A percentile compares a stretch with the other conserved stretches of the same genome.
These are phyloP conservation scores for Stenolophus ochropezus DNA, from an alignment of 2,888 invertebrate genomes.

Conservation along the genomic window DNA sequence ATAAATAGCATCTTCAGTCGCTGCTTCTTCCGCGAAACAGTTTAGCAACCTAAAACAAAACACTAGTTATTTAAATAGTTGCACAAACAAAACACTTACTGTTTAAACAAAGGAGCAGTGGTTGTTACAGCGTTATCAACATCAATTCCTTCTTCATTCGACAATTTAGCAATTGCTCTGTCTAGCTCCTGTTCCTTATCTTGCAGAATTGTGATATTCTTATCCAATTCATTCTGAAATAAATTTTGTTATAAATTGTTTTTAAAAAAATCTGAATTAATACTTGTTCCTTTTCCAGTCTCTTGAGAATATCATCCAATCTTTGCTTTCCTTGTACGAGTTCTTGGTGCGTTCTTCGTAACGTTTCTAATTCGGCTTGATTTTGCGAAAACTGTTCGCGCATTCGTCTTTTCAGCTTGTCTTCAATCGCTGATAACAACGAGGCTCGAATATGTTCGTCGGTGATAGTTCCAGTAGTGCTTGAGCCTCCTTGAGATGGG, in stretches of 20 bases:
- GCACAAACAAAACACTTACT: slow-evolving; percentile 76
- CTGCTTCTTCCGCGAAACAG: slow-evolving; percentile 98
- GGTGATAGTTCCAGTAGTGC: slow-evolving; percentile 87
- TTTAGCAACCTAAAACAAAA: slow-evolving; percentile 83
- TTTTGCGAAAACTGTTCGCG: slow-evolving; percentile 93
- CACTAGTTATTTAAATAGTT: too few relatives aligned
- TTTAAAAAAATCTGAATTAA: slow-evolving; percentile 38
- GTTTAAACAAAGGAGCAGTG: slow-evolving; percentile 95
- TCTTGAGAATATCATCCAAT: slow-evolving; percentile 85
- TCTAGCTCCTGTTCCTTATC: slow-evolving; percentile 92
- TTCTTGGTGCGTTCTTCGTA: slow-evolving; percentile 91
- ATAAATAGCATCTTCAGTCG: slow-evolving; percentile 98
- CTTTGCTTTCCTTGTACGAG: slow-evolving; percentile 88
- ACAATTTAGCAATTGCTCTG: slow-evolving; percentile 84
- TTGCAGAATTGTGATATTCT: slow-evolving; percentile 87
- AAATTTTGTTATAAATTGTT: not conserved
- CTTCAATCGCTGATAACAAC: slow-evolving; percentile 94
- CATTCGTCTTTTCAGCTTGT: slow-evolving; percentile 90
- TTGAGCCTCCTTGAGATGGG: slow-evolving; percentile 73
- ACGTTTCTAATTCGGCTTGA: slow-evolving; percentile 93
- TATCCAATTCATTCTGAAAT: slow-evolving; percentile 83
- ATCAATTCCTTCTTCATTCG: slow-evolving; percentile 88
- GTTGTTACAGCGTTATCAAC: slow-evolving; percentile 98
- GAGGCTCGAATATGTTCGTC: slow-evolving; percentile 97
- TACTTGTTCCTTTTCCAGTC: slow-evolving; percentile 84